phyloP scores from a whole-genome alignment of 1,140 invertebrate species.

The Pemphigus obesinymphae region DNA sequence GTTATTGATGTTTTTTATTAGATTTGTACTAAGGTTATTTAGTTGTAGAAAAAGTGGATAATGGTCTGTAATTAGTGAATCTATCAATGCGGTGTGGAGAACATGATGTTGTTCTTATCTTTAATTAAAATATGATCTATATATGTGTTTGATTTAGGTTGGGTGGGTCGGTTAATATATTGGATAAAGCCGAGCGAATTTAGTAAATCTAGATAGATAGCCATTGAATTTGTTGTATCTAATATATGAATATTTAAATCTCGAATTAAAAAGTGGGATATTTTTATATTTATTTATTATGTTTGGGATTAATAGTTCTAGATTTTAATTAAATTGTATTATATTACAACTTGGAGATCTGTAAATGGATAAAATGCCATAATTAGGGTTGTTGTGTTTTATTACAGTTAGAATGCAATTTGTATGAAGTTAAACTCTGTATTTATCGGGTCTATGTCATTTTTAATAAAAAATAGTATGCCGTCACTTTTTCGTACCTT shows the following conservation, averaged over 20 bases:
- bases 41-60: neutral
- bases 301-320: neutral
- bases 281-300: neutral
- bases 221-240: neutral
- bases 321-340: neutral
- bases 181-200: neutral
- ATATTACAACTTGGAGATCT: too few species aligned
- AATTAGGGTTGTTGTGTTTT: too few species aligned
- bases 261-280: neutral
- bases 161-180: neutral
- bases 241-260: neutral
- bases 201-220: slow-evolving; percentile 5
- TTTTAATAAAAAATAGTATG: too few species aligned
- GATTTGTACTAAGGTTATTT: neutral
- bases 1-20: neutral
- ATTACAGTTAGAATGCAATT: too few species aligned
- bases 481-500: neutral
- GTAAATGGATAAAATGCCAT: too few species aligned
- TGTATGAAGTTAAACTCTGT: too few species aligned
- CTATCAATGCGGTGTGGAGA: neutral
- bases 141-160: neutral
- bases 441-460: too few species aligned
- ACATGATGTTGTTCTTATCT: neutral
- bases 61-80: neutral
- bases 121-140: neutral